phyloP scores from a whole-genome alignment of 2,888 invertebrate species.

The Penaeus monodon region DNA sequence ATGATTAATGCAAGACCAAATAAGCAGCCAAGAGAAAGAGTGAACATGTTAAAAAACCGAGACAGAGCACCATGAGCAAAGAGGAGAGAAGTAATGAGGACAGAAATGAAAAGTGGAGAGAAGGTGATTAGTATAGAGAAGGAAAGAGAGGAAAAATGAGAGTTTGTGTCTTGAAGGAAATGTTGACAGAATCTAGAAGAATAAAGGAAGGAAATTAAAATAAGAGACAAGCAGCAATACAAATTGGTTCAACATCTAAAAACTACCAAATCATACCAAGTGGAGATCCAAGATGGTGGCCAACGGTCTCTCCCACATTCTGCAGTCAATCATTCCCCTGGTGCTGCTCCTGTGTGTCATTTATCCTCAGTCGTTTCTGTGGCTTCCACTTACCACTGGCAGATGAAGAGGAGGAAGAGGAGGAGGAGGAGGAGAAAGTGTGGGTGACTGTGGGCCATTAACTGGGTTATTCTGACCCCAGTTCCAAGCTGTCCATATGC shows the following conservation, averaged over 20 bases:
- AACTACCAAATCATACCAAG: conserved; percentile 26
- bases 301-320: conserved; percentile 46
- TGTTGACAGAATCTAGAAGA: too few relatives aligned
- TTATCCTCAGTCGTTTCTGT: too few relatives aligned
- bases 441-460: background rate
- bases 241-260: background rate
- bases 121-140: background rate
- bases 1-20: too few relatives aligned
- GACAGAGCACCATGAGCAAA: background rate
- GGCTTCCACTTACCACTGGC: conserved; percentile 16
- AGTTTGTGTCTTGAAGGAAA: too few relatives aligned
- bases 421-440: background rate
- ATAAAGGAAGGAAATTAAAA: too few relatives aligned
- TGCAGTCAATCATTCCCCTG: conserved; percentile 39
- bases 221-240: too few relatives aligned
- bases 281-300: conserved; percentile 47
- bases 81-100: background rate
- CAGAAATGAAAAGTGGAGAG: background rate
- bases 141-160: background rate
- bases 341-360: background rate
- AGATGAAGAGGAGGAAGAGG: conserved; percentile 27
- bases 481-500: conserved; percentile 61
- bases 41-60: too few relatives aligned
- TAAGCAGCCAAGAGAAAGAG: background rate
- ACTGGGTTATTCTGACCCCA: conserved; percentile 29